Evolutionary conservation across 2,113 vertebrate genomes (phyloP).

Genomic region (Colaptes auratus): DNA sequence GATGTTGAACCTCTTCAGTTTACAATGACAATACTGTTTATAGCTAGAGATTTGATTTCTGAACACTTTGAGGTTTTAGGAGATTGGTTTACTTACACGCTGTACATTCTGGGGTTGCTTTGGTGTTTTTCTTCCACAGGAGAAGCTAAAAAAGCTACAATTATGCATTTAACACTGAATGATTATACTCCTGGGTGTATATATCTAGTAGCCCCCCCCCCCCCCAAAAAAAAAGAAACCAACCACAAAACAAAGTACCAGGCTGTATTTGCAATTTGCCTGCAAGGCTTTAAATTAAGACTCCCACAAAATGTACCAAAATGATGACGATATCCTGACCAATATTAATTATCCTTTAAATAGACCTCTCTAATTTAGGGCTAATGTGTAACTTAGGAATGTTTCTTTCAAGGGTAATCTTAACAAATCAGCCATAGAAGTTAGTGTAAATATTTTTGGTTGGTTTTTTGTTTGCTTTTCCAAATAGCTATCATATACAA

Average conservation of each 20-base stretch:
- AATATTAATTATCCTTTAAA: neutral
- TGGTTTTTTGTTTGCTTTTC: conserved; percentile 69
- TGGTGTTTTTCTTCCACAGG: conserved; percentile 10
- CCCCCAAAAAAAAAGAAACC: too few relatives aligned
- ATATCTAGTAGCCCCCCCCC: conserved; percentile 67
- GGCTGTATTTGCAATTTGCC: conserved; percentile 45
- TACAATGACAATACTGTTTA: conserved; percentile 79
- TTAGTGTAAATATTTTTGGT: conserved; percentile 88
- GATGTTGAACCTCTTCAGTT: conserved; percentile 78
- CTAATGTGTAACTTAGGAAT: conserved; percentile 77
- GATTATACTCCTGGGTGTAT: conserved; percentile 71
- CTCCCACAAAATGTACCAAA: conserved; percentile 69
- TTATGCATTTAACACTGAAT: conserved; percentile 65
- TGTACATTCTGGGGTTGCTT: conserved; percentile 62
- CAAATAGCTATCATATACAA: conserved; percentile 83
- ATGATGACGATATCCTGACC: conserved; percentile 37
- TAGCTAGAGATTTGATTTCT: conserved; percentile 77
- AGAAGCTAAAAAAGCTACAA: conserved; percentile 56
- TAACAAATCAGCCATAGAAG: conserved; percentile 84
- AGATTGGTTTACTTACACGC: conserved; percentile 70
- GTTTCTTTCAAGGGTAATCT: conserved; percentile 78
- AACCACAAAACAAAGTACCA: conserved; percentile 12
- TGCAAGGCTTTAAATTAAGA: conserved; percentile 67
- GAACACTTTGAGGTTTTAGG: conserved; percentile 77
- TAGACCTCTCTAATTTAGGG: conserved; percentile 63